These are phyloP conservation scores for Dicrostonyx torquatus DNA, from an alignment of 2,797 vertebrate species.

Conservation along the genomic window DNA sequence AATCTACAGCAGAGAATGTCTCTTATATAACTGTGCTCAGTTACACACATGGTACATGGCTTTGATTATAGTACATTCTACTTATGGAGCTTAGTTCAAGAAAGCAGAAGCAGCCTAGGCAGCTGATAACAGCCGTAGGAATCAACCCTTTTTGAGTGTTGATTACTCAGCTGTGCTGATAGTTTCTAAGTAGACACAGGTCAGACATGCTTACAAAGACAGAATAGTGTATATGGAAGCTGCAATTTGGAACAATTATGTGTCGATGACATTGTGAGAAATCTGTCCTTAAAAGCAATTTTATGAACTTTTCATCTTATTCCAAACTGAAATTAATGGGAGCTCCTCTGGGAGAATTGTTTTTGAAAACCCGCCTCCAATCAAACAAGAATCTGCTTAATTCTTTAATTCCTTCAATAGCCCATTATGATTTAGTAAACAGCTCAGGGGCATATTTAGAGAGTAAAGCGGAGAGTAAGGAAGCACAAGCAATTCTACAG, in stretches of 20 bases:
- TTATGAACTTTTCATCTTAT: slow-evolving; percentile 33
- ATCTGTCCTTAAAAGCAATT: not conserved
- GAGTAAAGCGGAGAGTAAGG: not conserved
- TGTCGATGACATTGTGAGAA: not conserved
- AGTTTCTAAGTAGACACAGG: not conserved
- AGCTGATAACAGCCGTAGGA: not conserved
- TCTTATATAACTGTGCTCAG: slow-evolving; percentile 46
- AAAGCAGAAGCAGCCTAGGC: not conserved
- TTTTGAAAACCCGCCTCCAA: slow-evolving; percentile 34
- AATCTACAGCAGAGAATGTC: not conserved
- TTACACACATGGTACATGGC: not conserved
- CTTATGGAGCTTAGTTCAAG: not conserved
- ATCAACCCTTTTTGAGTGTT: not conserved
- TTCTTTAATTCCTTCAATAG: slow-evolving; percentile 6
- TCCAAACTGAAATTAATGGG: not conserved
- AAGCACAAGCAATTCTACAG: not conserved
- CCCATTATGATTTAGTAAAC: not conserved
- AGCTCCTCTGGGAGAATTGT: not conserved
- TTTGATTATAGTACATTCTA: slow-evolving; percentile 18
- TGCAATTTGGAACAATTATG: not conserved
- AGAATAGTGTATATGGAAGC: not conserved
- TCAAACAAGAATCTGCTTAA: slow-evolving; percentile 14
- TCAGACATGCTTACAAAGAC: not conserved
- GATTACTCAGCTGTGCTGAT: not conserved
- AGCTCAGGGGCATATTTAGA: not conserved